Base-by-base conservation (phyloP, 1,140 invertebrate species). In the Helicoverpa armigera region DNA sequence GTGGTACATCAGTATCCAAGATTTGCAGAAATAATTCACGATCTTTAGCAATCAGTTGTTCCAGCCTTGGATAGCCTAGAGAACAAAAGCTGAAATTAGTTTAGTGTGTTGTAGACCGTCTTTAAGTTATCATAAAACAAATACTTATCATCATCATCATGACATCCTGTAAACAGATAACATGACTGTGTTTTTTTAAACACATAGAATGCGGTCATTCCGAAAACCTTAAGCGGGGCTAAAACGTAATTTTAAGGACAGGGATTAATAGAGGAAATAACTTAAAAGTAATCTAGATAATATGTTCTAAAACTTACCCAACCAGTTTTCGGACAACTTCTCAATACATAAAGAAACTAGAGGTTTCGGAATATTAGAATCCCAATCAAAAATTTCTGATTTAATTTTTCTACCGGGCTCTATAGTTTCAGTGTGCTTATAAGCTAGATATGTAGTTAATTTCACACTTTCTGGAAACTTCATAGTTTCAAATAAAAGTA, bases 21-120 rank as follows among this genome's bases (percentile, higher is more conserved):
- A 94, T 90, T 90, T 95, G 89, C 43, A 95, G 80, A 83, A 95
- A 92, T 54, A 89, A 85, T 82, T 94, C 91, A 58, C 93, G 87
- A 83, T 95, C 95, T 84, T 95, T 94, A n/a, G 90, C 84, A 51
- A 93, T 79, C 14, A 95, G 82, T 16, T 92, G 81, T 60, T 92
- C 84, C 43, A 94, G 76, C 80, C 88, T 91, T 31, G 91, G 91
- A 53, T 80, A 86, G 23, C 92, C 92, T 94, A 69, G 83, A 60
- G 84, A 7, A 43, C 35, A 9, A 76, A 86, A 83, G 23, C 53
- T 80, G 29, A 16, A 18, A 10, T 16, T 16, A 3, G 7, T 9
- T 58, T 3, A 58, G 18, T 58, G 2, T 53, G 9, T 43, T 43
- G 35, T 43, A 43, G 9, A 43, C 12, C 12, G 53, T 56, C 3